phyloP scores from a whole-genome alignment of 1,140 invertebrate species.

The Ganaspis sp. region DNA sequence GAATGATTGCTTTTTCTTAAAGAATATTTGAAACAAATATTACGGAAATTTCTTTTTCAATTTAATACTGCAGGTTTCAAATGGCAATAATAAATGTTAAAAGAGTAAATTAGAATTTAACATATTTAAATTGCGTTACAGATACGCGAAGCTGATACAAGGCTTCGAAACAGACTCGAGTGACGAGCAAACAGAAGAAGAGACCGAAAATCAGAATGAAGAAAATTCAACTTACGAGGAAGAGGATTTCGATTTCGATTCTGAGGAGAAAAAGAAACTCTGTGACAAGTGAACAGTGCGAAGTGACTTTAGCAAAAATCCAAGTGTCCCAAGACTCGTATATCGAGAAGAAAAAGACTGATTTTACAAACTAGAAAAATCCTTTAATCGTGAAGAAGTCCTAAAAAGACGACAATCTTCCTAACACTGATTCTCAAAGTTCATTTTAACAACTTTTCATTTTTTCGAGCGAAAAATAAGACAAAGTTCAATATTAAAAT shows the following conservation, averaged over 20 bases:
- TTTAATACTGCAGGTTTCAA: too few species aligned
- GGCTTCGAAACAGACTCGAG: conserved; percentile 58
- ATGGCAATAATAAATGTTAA: too few species aligned
- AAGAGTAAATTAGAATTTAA: too few species aligned
- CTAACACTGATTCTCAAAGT: background rate
- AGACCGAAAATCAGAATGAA: conserved; percentile 36
- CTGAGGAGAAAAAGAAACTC: conserved; percentile 30
- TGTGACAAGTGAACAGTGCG: conserved; percentile 32
- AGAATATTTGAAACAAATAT: too few species aligned
- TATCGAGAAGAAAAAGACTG: background rate
- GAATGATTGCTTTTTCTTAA: too few species aligned
- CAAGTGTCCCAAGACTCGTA: background rate
- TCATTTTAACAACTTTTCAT: background rate
- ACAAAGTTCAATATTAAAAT: background rate
- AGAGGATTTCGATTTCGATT: conserved; percentile 5
- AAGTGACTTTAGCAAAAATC: conserved; percentile 20
- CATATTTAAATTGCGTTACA: conserved; percentile 46
- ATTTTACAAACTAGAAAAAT: background rate
- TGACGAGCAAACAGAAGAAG: conserved; percentile 48
- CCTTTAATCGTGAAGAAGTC: background rate
- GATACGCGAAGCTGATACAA: conserved; percentile 69
- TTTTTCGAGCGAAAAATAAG: background rate
- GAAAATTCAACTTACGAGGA: background rate
- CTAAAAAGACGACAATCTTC: background rate
- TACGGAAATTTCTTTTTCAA: too few species aligned